Percentiles rank a stretch among this genome's conserved stretches.
Conservation (phyloP, 1,140 invertebrate species). For the Drosophila micromelanica region DNA sequence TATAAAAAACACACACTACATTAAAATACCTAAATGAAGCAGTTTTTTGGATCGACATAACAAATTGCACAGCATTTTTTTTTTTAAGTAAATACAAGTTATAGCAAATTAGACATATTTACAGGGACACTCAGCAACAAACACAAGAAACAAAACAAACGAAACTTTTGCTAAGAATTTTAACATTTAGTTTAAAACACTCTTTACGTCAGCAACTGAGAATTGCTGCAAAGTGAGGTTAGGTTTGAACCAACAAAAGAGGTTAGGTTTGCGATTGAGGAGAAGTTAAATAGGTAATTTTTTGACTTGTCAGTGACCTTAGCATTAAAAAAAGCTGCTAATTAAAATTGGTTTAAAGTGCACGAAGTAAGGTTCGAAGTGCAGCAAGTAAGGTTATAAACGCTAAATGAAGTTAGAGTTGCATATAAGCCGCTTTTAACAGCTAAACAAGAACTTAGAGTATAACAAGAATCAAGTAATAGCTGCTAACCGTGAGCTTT, state of each 20-base stretch:
- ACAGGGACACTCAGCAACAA: slow-evolving; percentile 62
- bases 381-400: slow-evolving; percentile 21
- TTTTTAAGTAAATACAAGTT: not conserved
- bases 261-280: slow-evolving; percentile 2
- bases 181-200: slow-evolving; percentile 68
- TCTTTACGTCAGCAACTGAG: slow-evolving; percentile 46
- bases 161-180: slow-evolving; percentile 71
- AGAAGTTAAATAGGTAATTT: no score
- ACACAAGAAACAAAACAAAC: slow-evolving; percentile 23
- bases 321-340: no score
- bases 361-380: not conserved
- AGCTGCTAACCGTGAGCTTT: not conserved
- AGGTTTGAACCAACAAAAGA: slow-evolving; percentile 21
- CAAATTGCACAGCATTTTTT: slow-evolving; percentile 12
- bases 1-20: slow-evolving; percentile 6
- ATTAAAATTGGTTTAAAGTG: not conserved
- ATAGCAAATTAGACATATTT: slow-evolving; percentile 45
- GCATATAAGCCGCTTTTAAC: not conserved
- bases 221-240: slow-evolving; percentile 12
- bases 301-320: slow-evolving; percentile 1
- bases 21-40: slow-evolving; percentile 9
- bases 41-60: slow-evolving; percentile 17
- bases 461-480: not conserved
- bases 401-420: not conserved
- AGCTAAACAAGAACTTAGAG: no score